Percentiles rank a stretch among this genome's conserved stretches.
These are phyloP conservation scores for Drosophila nigrodunni DNA, from an alignment of 1,140 invertebrate species.

Conservation along the genomic window DNA sequence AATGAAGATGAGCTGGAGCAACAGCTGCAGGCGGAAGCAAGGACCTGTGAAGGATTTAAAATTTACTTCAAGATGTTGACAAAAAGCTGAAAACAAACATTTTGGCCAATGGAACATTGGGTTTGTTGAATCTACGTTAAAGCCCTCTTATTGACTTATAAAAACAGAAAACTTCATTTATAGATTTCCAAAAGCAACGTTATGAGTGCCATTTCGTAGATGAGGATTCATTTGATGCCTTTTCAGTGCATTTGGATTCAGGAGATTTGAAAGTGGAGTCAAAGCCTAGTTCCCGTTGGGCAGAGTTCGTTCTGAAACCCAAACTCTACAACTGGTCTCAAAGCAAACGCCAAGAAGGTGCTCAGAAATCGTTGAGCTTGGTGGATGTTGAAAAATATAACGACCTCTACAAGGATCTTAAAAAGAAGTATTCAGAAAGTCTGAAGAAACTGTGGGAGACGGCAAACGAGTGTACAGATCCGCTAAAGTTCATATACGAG, in stretches of 20 bases:
- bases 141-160: too few relatives aligned
- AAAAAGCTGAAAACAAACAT: constrained; percentile 64
- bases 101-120: constrained; percentile 58
- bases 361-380: constrained; percentile 87
- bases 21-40: constrained; percentile 5
- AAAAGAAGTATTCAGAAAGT: constrained; percentile 91
- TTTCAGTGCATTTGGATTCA: constrained; percentile 35
- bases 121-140: constrained; percentile 21
- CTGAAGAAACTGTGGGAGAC: constrained; percentile 87
- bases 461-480: constrained; percentile 95
- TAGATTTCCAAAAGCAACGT: constrained; percentile 49
- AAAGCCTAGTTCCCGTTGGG: constrained; percentile 35
- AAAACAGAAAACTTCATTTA: not conserved
- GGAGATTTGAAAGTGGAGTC: constrained; percentile 32
- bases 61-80: constrained; percentile 70
- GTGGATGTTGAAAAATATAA: constrained; percentile 90
- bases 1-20: constrained; percentile 47
- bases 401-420: constrained; percentile 90
- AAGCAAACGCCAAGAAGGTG: constrained; percentile 25
- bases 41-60: constrained; percentile 49
- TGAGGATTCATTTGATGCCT: constrained; percentile 46
- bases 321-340: constrained; percentile 63
- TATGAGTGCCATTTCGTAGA: constrained; percentile 62
- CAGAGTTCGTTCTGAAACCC: constrained; percentile 50
- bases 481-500: constrained; percentile 97